phyloP scores from a whole-genome alignment of 2,113 vertebrate genomes.

The Sphyrna mokarran region DNA sequence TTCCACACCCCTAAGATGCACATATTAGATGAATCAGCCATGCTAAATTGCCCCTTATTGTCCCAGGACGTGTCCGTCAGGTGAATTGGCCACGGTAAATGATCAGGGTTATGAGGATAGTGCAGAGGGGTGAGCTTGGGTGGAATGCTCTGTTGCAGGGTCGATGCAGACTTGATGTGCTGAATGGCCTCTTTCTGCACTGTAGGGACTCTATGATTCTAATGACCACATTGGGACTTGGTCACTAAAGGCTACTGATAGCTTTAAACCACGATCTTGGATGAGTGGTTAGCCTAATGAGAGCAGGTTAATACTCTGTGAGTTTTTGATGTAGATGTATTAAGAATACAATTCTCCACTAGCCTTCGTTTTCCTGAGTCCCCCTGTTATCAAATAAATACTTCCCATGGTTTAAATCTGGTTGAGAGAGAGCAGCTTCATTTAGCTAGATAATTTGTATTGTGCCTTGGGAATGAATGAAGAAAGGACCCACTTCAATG shows the following conservation, averaged over 20 bases:
- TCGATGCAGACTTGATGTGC: too few relatives aligned
- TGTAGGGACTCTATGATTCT: too few relatives aligned
- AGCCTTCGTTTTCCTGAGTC: neutral
- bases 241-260: neutral
- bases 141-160: too few relatives aligned
- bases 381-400: too few relatives aligned
- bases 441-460: neutral
- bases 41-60: too few relatives aligned
- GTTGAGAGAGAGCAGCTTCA: neutral
- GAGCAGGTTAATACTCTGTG: neutral
- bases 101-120: too few relatives aligned
- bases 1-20: too few relatives aligned
- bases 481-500: neutral
- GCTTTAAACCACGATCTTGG: neutral
- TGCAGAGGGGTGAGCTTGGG: too few relatives aligned
- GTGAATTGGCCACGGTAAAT: too few relatives aligned
- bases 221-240: neutral
- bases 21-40: too few relatives aligned
- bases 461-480: neutral
- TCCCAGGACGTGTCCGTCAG: too few relatives aligned
- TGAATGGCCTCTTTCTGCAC: too few relatives aligned
- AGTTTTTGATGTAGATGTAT: neutral
- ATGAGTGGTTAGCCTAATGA: neutral
- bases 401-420: neutral
- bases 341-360: neutral